A percentile compares a stretch with the other conserved stretches of the same genome.
Conservation (phyloP, 2,113 vertebrate species). For the Oryzias curvinotus region DNA sequence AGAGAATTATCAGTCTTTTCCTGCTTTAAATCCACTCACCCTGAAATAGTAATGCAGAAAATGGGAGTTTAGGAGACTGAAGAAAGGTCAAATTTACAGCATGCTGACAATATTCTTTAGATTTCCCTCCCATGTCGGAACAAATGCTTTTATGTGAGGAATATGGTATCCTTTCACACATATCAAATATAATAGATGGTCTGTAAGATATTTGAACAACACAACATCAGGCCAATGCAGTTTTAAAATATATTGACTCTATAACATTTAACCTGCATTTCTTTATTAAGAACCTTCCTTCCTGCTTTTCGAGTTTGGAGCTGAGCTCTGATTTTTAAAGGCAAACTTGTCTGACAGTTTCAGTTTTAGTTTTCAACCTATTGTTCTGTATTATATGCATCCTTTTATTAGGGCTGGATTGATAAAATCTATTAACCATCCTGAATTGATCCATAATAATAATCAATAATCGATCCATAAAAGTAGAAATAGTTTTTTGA, state of each 20-base stretch:
- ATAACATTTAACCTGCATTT: too few relatives aligned
- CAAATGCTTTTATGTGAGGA: conserved; percentile 31
- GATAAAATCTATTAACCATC: too few relatives aligned
- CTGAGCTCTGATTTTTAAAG: too few relatives aligned
- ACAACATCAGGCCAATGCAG: background rate
- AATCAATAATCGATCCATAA: too few relatives aligned
- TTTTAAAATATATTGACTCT: background rate
- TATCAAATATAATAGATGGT: conserved; percentile 10
- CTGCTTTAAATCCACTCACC: conserved; percentile 64
- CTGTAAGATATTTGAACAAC: conserved; percentile 7
- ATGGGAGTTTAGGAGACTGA: conserved; percentile 54
- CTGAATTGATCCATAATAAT: too few relatives aligned
- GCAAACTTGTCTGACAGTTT: too few relatives aligned
- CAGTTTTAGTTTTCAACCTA: too few relatives aligned
- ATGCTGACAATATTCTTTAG: conserved; percentile 37
- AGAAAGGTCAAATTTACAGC: conserved; percentile 52
- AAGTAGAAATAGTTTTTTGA: too few relatives aligned
- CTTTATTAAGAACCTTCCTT: too few relatives aligned
- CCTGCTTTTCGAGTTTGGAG: too few relatives aligned
- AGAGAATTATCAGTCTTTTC: conserved; percentile 63
- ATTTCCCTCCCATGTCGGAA: conserved; percentile 26
- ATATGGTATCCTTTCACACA: conserved; percentile 16
- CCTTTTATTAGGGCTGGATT: too few relatives aligned
- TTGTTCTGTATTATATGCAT: too few relatives aligned
- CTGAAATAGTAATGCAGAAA: conserved; percentile 60